Evolutionary conservation across 2,797 vertebrate species (phyloP).

Genomic region (Onychomys arenicola): DNA sequence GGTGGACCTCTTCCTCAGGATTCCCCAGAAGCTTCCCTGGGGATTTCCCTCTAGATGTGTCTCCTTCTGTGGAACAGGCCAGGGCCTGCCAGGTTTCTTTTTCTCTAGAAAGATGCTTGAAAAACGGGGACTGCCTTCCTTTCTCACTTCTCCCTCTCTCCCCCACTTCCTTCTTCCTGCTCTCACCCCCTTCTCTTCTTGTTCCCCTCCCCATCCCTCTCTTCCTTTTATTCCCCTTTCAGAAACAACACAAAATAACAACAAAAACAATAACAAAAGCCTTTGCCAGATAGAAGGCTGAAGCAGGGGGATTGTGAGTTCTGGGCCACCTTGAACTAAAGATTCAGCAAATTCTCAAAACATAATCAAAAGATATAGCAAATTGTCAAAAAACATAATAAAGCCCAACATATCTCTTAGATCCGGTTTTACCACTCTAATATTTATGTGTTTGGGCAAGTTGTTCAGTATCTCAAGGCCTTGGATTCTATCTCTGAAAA

Average conservation of each 20-base stretch:
- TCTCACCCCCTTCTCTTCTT: too few relatives aligned
- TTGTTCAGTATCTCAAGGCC: neutral
- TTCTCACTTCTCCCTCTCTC: neutral
- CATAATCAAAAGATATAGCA: too few relatives aligned
- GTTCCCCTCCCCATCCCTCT: too few relatives aligned
- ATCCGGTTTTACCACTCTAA: neutral
- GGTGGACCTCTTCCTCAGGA: neutral
- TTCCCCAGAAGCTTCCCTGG: constrained; percentile 44
- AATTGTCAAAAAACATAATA: neutral
- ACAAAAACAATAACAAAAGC: neutral
- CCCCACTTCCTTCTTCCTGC: rapidly evolving
- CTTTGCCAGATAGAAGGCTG: neutral
- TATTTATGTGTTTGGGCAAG: neutral
- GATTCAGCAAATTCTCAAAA: neutral
- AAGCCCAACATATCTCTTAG: neutral
- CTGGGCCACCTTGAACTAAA: neutral
- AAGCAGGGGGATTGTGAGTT: neutral
- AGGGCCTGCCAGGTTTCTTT: neutral
- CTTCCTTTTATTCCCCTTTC: neutral
- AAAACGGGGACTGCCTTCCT: neutral
- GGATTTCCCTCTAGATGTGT: neutral
- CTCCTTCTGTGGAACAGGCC: neutral
- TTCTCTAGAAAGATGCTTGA: neutral
- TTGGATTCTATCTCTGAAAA: neutral
- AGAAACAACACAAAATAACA: neutral